A percentile compares a stretch with the other conserved stretches of the same genome.
These are phyloP conservation scores for Ailurus styani DNA, from an alignment of 2,113 vertebrate species.

Conservation along the genomic window DNA sequence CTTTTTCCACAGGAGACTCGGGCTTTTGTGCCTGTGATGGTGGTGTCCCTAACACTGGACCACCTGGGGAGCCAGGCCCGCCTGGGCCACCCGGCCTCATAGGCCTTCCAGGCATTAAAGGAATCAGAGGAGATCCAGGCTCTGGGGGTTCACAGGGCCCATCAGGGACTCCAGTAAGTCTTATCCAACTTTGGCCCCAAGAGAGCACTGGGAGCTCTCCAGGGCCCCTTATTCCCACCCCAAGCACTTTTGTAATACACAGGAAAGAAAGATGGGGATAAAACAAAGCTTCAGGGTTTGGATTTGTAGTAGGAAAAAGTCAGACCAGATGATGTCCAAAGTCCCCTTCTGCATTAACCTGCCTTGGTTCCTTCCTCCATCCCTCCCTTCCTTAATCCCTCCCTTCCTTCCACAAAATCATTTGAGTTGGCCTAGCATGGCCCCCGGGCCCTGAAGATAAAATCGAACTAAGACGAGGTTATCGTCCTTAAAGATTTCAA, in stretches of 20 bases:
- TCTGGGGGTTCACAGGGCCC: constrained; percentile 82
- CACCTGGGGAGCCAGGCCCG: constrained; percentile 81
- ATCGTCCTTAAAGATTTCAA: constrained; percentile 24
- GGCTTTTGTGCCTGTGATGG: constrained; percentile 91
- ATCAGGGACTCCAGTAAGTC: constrained; percentile 81
- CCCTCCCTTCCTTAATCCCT: neutral
- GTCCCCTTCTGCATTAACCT: neutral
- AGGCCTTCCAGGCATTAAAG: constrained; percentile 83
- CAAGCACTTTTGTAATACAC: neutral
- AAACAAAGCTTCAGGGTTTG: neutral
- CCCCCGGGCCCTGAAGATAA: neutral
- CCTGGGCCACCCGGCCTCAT: constrained; percentile 77
- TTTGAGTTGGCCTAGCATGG: neutral
- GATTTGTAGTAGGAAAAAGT: neutral
- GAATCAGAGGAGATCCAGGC: constrained; percentile 86
- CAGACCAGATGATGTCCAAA: neutral
- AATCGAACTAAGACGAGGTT: neutral
- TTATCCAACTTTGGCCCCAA: neutral
- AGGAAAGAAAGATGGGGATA: neutral
- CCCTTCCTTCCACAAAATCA: neutral
- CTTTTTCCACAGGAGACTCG: constrained; percentile 82
- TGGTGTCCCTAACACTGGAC: constrained; percentile 75
- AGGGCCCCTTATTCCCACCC: neutral
- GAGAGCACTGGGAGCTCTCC: neutral
- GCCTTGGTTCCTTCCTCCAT: neutral